Evolutionary conservation across 2,113 vertebrate genomes (phyloP).

Genomic region (Eudyptes chrysolophus): DNA sequence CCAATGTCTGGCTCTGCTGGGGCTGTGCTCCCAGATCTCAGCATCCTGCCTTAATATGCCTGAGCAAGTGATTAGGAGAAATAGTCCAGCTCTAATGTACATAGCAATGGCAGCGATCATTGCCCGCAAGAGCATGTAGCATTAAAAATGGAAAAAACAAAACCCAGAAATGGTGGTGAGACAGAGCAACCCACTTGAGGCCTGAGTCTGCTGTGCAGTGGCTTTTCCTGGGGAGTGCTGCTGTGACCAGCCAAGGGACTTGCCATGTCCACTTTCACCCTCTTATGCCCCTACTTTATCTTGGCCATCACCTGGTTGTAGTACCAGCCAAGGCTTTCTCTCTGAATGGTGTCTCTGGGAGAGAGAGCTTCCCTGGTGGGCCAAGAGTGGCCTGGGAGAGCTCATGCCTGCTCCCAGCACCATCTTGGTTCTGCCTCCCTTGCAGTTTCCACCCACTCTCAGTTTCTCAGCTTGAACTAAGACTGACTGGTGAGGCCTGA

Average conservation of each 20-base stretch:
- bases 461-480: background rate
- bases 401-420: background rate
- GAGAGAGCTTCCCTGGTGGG: background rate
- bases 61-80: background rate
- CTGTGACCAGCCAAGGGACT: background rate
- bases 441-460: background rate
- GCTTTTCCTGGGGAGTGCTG: background rate
- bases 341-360: background rate
- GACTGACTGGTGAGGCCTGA: accelerated
- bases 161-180: background rate
- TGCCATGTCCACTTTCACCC: background rate
- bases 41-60: background rate
- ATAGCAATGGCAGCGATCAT: background rate
- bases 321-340: background rate
- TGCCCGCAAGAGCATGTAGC: background rate
- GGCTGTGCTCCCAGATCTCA: background rate
- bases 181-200: background rate
- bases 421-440: background rate
- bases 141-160: background rate
- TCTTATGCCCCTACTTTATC: background rate
- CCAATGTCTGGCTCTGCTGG: background rate
- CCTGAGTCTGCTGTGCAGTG: accelerated
- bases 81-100: background rate
- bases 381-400: background rate
- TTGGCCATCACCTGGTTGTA: background rate